Evolutionary conservation across 2,888 invertebrate genomes (phyloP), one percentile per base, ranked within the genome.

Genomic region (Mimas tiliae): DNA sequence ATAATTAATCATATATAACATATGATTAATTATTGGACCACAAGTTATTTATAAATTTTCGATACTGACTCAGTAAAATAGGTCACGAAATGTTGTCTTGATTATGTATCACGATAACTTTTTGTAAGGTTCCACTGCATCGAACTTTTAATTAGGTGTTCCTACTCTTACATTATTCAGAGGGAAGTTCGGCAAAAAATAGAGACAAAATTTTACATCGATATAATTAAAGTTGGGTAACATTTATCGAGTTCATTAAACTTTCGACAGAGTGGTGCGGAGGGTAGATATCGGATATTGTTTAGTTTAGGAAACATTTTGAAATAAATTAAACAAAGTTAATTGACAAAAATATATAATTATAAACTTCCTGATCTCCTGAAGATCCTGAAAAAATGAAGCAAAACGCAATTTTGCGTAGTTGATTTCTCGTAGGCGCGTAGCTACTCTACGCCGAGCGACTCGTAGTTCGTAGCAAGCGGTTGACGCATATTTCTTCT

Each of bases 131-230:
- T 16, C 63, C 53, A n/a, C 38, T 48, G n/a, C 70, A 72, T 70
- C 63, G 51, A 77, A 78, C 72, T 77, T 77, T 77, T 78, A 77
- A 78, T 77, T 75, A 75, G 72, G 68, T 74, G 67, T 64, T 67
- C 68, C 19, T 65, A 67, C 42, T 70, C 47, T 65, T 75, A 64
- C 71, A 71, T 75, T 75, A 74, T 75, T 72, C 72, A 78, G 67
- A 66, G 42, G 27, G 42, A 9, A 19, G 19, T 51, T 51, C 38
- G 8, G 51, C 63, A 48, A 48, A 38, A 48, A 52, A 19, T 27
- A 27, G 27, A 63, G 63, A 52, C 52, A 38, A 38, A 21, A 38
- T 64, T 63, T 42, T 52, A 38, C 42, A 64, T 16, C 64, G 51
- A 58, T 58, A 42, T 58, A 38, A 63, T 63, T 50, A 63, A 63